A percentile compares a stretch with the other conserved stretches of the same genome.
Evolutionary conservation across 2,113 vertebrate genomes (phyloP).

Genomic region (Oncorhynchus tshawytscha): DNA sequence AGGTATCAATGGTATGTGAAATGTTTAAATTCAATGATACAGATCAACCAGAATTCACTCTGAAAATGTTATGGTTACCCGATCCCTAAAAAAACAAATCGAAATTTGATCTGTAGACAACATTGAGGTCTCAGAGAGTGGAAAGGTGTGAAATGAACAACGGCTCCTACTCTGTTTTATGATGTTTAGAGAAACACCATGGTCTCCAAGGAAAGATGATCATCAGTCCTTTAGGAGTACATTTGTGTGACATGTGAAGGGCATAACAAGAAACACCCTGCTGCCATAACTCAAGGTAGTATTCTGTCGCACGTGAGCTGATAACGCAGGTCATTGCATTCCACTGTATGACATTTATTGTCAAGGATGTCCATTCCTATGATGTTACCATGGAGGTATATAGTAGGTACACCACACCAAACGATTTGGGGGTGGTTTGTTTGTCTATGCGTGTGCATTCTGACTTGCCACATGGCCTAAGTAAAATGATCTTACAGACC

Average conservation of each 20-base stretch:
- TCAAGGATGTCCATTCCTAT: neutral
- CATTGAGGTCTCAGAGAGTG: neutral
- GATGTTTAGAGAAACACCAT: constrained; percentile 18
- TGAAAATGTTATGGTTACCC: neutral
- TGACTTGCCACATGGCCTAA: neutral
- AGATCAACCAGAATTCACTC: neutral
- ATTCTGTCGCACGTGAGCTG: constrained; percentile 1
- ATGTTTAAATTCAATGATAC: neutral
- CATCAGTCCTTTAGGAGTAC: constrained; percentile 5
- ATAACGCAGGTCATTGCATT: neutral
- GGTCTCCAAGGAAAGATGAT: constrained; percentile 25
- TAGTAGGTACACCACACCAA: neutral
- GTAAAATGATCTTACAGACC: constrained; percentile 73
- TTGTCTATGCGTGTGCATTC: neutral
- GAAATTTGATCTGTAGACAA: neutral
- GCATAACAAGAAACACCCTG: constrained; percentile 11
- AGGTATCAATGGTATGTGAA: neutral
- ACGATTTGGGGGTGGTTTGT: neutral
- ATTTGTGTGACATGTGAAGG: constrained; percentile 1
- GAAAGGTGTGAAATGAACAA: neutral
- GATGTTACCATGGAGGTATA: neutral
- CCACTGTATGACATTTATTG: neutral
- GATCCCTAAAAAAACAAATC: neutral
- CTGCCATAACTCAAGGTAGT: constrained; percentile 17
- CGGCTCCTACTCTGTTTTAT: constrained; percentile 13